Evolutionary conservation across 1,140 invertebrate genomes (phyloP).

Genomic region (Portunus trituberculatus): DNA sequence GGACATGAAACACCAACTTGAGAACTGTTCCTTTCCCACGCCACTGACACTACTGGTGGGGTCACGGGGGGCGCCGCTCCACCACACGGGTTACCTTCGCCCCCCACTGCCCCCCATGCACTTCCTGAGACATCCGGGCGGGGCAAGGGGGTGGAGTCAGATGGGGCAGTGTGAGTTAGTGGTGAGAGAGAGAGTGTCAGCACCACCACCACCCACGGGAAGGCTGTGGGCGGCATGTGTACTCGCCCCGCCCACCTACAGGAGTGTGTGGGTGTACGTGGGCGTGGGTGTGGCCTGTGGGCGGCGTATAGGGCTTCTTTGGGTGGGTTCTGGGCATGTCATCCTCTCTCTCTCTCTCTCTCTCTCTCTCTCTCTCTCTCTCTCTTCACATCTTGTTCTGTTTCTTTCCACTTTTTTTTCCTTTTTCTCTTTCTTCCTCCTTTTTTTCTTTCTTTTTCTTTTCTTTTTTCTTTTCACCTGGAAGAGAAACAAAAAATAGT

Average conservation of each 20-base stretch:
- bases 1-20: conserved; percentile 29
- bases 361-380: background rate
- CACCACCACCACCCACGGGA: background rate
- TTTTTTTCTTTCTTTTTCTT: background rate
- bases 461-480: background rate
- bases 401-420: background rate
- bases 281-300: background rate
- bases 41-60: background rate
- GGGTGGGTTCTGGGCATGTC: background rate
- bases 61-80: background rate
- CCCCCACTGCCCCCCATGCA: background rate
- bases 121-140: background rate
- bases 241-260: background rate
- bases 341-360: background rate
- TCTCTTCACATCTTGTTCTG: background rate
- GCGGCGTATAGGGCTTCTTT: background rate
- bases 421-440: background rate
- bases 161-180: background rate
- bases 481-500: too few relatives aligned
- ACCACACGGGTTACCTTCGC: background rate
- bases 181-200: background rate
- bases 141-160: background rate
- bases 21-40: conserved; percentile 41
- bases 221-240: background rate
- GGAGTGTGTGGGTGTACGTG: background rate